A percentile compares a stretch with the other conserved stretches of the same genome.
Evolutionary conservation across 1,140 invertebrate genomes (phyloP).

Genomic region (Apis mellifera): Amel_HAv3.1 CM009943.2:3170501-3171000

Average conservation of each 20-base stretch:
- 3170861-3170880: neutral
- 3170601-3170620: too few species aligned
- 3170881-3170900: neutral
- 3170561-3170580: too few species aligned
- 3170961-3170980: neutral
- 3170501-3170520: slow-evolving; percentile 18
- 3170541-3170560: neutral
- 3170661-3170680: too few species aligned
- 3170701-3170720: slow-evolving; percentile 70
- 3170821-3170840: slow-evolving; percentile 9
- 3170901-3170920: too few species aligned
- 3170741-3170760: slow-evolving; percentile 79
- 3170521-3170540: neutral
- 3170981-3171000: neutral
- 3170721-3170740: slow-evolving; percentile 79
- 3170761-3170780: slow-evolving; percentile 81
- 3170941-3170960: neutral
- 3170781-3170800: slow-evolving; percentile 81
- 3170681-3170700: too few species aligned
- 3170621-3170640: too few species aligned
- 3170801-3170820: slow-evolving; percentile 73
- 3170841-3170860: slow-evolving; percentile 3
- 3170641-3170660: too few species aligned
- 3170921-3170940: neutral
- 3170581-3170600: too few species aligned